Base-by-base conservation (phyloP, 2,888 invertebrate genomes). In the Hylaea fasciaria region DNA sequence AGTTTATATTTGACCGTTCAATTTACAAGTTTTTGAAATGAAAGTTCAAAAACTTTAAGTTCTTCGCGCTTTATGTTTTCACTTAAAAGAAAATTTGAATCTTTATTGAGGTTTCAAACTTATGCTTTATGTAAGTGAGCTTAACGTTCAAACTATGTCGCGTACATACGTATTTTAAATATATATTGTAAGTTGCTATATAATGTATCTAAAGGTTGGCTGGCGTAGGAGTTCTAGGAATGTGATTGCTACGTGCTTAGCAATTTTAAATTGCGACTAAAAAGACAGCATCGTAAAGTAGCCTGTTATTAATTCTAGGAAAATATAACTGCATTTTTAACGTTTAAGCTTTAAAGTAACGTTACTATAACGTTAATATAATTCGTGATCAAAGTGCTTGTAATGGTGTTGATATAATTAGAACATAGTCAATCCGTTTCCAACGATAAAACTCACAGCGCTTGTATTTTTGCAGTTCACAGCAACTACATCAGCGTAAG, bases 231-330 rank as follows among this genome's bases (percentile, higher is more conserved):
- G 45, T 49, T 54, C 49, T 43, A 4, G 35, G 35, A 46, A 59
- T 49, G 45, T 53, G 44, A 59, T 53, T 59, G 59, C 44, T 39
- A 35, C 39, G 35, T 43, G 29, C 59, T 54, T 40, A 53, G 59
- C 22, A 40, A 48, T 59, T 58, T 49, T 14, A 53, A 49, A 54
- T 54, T 59, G 44, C 53, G 29, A 54, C 49, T 59, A 59, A 11
- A 43, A 14, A 39, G 49, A 48, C 44, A 32, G 39, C 5, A 49
- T 44, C 44, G 39, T n/a, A 14, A 54, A 59, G 48, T 49, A 40
- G 49, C 59, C 48, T 58, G 45, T 45, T 54, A 59, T 54, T 53
- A 58, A 53, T 58, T 49, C 49, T 53, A 45, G 39, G 53, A 39
- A 59, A 54, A 54, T 35, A 35, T 52, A 10, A 1, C 32, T 7